Percentiles rank a stretch among this genome's conserved stretches.
Conservation (phyloP, 2,888 invertebrate species). For the Eupithecia centaureata region DNA sequence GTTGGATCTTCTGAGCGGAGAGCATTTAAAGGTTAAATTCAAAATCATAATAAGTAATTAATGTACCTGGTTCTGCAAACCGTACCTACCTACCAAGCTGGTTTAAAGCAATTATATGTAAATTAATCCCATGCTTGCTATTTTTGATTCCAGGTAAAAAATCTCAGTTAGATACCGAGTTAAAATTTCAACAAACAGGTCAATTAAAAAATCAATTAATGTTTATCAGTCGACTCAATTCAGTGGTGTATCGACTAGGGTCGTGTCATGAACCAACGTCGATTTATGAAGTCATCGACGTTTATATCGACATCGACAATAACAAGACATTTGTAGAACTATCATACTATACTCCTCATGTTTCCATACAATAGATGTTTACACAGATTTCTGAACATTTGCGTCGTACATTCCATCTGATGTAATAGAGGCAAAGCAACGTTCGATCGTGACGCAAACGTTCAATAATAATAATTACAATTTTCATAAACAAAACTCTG, state of each 20-base stretch:
- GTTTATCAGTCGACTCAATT: constrained; percentile 31
- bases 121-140: neutral
- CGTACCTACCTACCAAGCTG: constrained; percentile 9
- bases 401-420: constrained; percentile 71
- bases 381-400: constrained; percentile 72
- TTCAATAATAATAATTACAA: constrained; percentile 2
- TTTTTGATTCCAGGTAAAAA: constrained; percentile 7
- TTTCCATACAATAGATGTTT: constrained; percentile 70
- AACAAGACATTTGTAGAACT: constrained; percentile 59
- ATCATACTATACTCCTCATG: constrained; percentile 65
- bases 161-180: constrained; percentile 12
- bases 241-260: constrained; percentile 41
- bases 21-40: constrained; percentile 21
- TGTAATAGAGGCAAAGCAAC: constrained; percentile 56
- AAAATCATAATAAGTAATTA: constrained; percentile 16
- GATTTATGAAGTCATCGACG: constrained; percentile 69
- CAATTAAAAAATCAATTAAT: constrained; percentile 38
- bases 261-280: constrained; percentile 64
- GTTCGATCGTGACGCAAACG: constrained; percentile 28
- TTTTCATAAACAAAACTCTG: constrained; percentile 16
- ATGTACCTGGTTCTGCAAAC: constrained; percentile 4
- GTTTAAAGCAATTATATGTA: constrained; percentile 13
- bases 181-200: constrained; percentile 29
- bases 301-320: constrained; percentile 57
- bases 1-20: constrained; percentile 13